Percentiles rank a stretch among this genome's conserved stretches.
These are phyloP conservation scores for Calyptomena viridis DNA, from an alignment of 2,113 vertebrate species.

Conservation along the genomic window DNA sequence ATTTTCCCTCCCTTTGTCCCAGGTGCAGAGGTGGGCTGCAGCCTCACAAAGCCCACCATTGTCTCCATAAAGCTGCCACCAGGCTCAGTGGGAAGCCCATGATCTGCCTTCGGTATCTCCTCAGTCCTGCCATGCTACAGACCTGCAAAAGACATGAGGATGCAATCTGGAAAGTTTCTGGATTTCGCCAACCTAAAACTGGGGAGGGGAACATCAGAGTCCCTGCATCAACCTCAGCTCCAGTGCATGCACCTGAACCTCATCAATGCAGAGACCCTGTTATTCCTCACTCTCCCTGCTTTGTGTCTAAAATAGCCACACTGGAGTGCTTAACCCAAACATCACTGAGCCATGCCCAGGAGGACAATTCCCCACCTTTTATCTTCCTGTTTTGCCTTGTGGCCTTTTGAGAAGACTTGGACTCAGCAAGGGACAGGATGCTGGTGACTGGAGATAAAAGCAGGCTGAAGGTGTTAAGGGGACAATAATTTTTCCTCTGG, in stretches of 20 bases:
- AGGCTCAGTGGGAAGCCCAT: neutral
- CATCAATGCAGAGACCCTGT: neutral
- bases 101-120: accelerated
- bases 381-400: neutral
- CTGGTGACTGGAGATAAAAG: neutral
- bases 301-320: neutral
- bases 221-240: neutral
- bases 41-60: neutral
- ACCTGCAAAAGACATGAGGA: neutral
- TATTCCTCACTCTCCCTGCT: neutral
- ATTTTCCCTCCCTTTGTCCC: neutral
- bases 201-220: neutral
- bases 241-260: neutral
- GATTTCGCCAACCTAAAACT: neutral
- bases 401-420: neutral
- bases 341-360: neutral
- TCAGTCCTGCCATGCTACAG: neutral
- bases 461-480: neutral
- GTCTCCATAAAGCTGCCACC: neutral
- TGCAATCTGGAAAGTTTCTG: neutral
- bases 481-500: neutral
- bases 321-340: accelerated
- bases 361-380: neutral
- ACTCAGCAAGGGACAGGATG: neutral
- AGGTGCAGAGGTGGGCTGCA: neutral